Percentiles rank a stretch among this genome's conserved stretches.
phyloP scores from a whole-genome alignment of 2,113 vertebrate genomes.

The Psittacula cyanocephala region DNA sequence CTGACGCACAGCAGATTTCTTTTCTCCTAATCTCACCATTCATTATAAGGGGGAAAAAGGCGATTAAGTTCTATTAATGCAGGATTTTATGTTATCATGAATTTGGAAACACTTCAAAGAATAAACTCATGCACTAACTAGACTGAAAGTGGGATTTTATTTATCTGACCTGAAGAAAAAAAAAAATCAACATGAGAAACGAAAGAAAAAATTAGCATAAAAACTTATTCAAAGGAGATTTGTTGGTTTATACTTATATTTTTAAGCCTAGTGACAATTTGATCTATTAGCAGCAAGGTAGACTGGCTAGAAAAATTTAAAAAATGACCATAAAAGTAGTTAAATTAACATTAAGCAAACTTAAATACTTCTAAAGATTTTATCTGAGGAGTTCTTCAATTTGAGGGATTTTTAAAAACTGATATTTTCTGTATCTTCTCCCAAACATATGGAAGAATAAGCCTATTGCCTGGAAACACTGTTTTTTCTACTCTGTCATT shows the following conservation, averaged over 20 bases:
- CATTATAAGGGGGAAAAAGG: not conserved
- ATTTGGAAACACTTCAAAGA: constrained; percentile 22
- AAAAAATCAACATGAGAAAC: not conserved
- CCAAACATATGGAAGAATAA: not conserved
- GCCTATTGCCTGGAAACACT: not conserved
- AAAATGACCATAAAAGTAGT: not conserved
- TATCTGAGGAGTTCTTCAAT: not conserved
- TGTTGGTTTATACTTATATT: not conserved
- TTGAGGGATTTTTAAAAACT: not conserved
- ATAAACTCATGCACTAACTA: not conserved
- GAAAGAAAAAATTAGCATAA: not conserved
- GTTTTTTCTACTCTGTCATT: constrained; percentile 57
- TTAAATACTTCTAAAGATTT: not conserved
- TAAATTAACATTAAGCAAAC: not conserved
- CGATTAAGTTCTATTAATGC: not conserved
- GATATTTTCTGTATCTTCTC: not conserved
- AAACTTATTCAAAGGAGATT: not conserved
- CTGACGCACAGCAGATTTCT: not conserved
- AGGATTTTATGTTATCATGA: not conserved
- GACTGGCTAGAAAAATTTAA: not conserved
- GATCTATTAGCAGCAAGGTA: not conserved
- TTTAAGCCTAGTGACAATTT: not conserved
- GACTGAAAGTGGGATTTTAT: not conserved
- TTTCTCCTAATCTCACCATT: not conserved
- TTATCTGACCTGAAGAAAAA: not conserved